A percentile compares a stretch with the other conserved stretches of the same genome.
Conservation (phyloP, 1,140 invertebrate species). For the Manduca sexta region DNA sequence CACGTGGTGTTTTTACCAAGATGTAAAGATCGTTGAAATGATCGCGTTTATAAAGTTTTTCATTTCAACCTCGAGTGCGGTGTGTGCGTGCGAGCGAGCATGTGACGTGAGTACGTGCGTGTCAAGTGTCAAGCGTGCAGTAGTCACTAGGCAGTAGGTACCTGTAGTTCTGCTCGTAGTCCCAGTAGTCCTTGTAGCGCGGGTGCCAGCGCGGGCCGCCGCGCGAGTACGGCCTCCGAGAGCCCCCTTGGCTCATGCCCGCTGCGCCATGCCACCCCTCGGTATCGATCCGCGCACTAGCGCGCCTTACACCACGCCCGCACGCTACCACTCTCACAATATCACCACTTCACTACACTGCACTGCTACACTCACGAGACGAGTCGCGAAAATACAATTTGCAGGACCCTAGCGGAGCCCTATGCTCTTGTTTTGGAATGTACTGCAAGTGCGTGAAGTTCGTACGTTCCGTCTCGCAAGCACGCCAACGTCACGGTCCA, state of each 20-base stretch:
- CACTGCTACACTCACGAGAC: slow-evolving; percentile 39
- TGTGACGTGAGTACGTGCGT: too few relatives aligned
- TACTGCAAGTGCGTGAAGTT: slow-evolving; percentile 50
- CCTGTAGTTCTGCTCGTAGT: slow-evolving; percentile 67
- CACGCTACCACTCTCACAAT: slow-evolving; percentile 12
- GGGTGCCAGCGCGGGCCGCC: slow-evolving; percentile 65
- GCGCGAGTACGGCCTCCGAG: slow-evolving; percentile 59
- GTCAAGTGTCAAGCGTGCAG: too few relatives aligned
- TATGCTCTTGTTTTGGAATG: slow-evolving; percentile 46
- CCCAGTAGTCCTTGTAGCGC: slow-evolving; percentile 67
- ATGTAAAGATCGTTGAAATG: too few relatives aligned
- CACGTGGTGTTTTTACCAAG: too few relatives aligned
- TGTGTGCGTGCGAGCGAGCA: too few relatives aligned
- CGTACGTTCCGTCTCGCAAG: slow-evolving; percentile 48
- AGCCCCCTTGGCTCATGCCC: slow-evolving; percentile 62
- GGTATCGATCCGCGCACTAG: slow-evolving; percentile 51
- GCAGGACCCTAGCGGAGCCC: slow-evolving; percentile 35
- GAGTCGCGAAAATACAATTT: slow-evolving; percentile 16
- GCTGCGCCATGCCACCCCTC: slow-evolving; percentile 43
- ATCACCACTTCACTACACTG: slow-evolving; percentile 18
- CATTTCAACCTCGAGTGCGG: too few relatives aligned
- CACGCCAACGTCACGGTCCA: slow-evolving; percentile 39
- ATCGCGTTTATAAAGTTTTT: too few relatives aligned
- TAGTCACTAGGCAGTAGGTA: slow-evolving; percentile 7
- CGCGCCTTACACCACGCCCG: slow-evolving; percentile 9